These are phyloP conservation scores for Orchestia grillus DNA, from an alignment of 1,140 invertebrate genomes.

Conservation along the genomic window DNA sequence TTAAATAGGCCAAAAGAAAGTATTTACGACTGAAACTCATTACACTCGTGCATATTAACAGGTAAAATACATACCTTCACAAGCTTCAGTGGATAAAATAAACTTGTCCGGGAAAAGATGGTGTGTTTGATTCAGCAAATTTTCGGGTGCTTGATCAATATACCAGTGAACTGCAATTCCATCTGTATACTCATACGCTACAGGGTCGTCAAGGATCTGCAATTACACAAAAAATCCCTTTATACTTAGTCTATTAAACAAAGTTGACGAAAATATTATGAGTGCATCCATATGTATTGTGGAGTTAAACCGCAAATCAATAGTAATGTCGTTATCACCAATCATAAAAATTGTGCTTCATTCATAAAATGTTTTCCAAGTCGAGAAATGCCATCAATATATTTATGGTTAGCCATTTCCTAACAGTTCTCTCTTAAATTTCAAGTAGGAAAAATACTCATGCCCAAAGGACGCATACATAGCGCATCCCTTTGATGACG, in stretches of 20 bases:
- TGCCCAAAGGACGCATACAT: too few relatives aligned
- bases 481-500: too few relatives aligned
- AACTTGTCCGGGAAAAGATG: conserved; percentile 40
- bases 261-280: background rate
- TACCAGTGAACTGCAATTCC: conserved; percentile 89
- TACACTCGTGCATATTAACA: background rate
- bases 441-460: too few relatives aligned
- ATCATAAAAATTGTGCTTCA: too few relatives aligned
- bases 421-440: too few relatives aligned
- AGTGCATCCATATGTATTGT: background rate
- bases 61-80: conserved; percentile 71
- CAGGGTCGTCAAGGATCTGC: conserved; percentile 75
- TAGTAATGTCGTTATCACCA: background rate
- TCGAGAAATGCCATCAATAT: too few relatives aligned
- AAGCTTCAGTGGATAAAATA: conserved; percentile 68
- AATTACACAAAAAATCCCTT: background rate
- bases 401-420: too few relatives aligned
- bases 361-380: too few relatives aligned
- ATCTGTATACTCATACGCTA: conserved; percentile 72
- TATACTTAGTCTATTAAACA: background rate
- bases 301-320: background rate
- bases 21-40: background rate
- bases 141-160: conserved; percentile 74
- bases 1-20: background rate
- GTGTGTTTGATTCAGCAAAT: conserved; percentile 72